Base-by-base conservation (phyloP, 2,797 vertebrate species). In the Anisognathus igniventris region DNA sequence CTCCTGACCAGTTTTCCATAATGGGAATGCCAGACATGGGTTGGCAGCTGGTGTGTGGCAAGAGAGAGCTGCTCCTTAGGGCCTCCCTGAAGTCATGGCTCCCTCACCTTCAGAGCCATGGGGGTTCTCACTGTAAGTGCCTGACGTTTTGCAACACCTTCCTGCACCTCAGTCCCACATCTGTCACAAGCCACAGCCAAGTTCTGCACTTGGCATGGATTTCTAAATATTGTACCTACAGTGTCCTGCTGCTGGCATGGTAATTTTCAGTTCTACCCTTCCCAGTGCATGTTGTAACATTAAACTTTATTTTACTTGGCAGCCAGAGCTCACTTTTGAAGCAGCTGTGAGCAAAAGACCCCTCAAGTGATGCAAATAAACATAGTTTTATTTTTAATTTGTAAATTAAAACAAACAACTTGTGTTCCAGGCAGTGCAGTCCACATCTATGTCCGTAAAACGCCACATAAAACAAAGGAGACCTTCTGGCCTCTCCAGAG, bases 231-330 rank as follows among this genome's bases (percentile, higher is more conserved):
- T 65, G 56, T 77, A 91, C 88, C 90, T 88, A 86, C 79, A 17
- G 42, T 51, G 62, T 70, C 77, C 22, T 50, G 31, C 74, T 88
- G 71, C 90, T 74, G 73, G 31, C 39, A 17, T 14, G 88, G 87
- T 94, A 95, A 96, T 96, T 96, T 88, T 88, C 35, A 94, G 95
- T 92, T 97, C 91, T 86, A 81, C 88, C 87, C 92, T 97, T 97
- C 91, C 67, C 64, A 10, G 31, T 45, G 77, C 92, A 91, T 6
- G 0, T 11, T 70, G 91, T 64, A 95, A 90, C 37, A 33, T 65
- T 66, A 77, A 93, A 89, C 88, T 90, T 86, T 40, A 60, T 64
- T 94, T 92, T 86, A 80, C 72, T 92, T 94, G 68, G 95, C 96
- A 93, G 40, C n/a, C 14, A 31, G 72, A 44, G 7, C 91, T 51